Percentiles rank a stretch among this genome's conserved stretches.
phyloP scores from a whole-genome alignment of 1,140 invertebrate genomes.

The Batillaria attramentaria region DNA sequence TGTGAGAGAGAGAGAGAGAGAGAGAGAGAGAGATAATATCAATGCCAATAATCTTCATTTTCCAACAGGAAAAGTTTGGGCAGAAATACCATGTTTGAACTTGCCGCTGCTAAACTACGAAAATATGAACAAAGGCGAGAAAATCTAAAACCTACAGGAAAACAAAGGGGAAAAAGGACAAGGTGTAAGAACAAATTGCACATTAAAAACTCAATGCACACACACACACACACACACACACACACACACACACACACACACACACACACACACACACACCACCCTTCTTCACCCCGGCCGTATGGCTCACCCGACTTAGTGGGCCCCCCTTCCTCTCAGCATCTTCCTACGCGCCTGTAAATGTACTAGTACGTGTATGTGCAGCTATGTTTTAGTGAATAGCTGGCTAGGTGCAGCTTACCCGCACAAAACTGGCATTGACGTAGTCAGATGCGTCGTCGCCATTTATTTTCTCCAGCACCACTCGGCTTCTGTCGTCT shows the following conservation, averaged over 20 bases:
- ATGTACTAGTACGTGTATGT: no score
- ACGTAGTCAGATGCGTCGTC: slow-evolving; percentile 17
- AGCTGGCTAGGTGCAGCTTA: not conserved
- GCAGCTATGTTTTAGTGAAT: no score
- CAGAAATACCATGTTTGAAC: no score
- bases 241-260: not conserved
- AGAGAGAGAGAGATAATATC: no score
- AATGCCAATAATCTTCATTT: no score
- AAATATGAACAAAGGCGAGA: not conserved
- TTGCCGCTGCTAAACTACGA: no score
- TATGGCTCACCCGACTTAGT: no score
- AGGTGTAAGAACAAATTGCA: not conserved
- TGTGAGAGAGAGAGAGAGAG: not conserved
- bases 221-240: not conserved
- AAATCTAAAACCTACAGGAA: not conserved
- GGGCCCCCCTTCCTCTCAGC: no score
- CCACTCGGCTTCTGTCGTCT: slow-evolving; percentile 19
- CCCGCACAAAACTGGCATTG: slow-evolving; percentile 14
- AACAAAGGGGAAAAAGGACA: not conserved
- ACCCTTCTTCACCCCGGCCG: no score
- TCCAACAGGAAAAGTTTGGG: no score
- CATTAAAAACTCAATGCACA: slow-evolving; percentile 18
- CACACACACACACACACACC: not conserved
- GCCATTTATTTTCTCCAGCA: not conserved
- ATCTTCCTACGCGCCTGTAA: not conserved